phyloP scores from a whole-genome alignment of 2,888 invertebrate species.

The Villa cingulata region DNA sequence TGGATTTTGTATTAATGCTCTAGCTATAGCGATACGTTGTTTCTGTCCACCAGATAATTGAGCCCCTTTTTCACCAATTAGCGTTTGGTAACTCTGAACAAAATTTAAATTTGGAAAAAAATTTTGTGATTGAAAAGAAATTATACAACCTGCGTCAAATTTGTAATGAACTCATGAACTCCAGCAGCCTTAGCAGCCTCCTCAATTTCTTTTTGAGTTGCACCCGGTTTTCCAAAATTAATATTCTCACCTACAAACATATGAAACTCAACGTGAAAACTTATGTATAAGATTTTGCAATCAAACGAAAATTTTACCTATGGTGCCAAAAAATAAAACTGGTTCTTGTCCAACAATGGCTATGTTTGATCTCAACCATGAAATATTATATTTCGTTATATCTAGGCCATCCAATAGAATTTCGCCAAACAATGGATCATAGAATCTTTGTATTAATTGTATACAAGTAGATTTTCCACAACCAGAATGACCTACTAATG shows the following conservation, averaged over 20 bases:
- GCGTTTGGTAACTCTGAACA: conserved; percentile 56
- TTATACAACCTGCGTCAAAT: conserved; percentile 50
- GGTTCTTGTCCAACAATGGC: conserved; percentile 85
- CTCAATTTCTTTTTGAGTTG: conserved; percentile 54
- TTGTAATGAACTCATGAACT: conserved; percentile 61
- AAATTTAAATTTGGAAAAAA: not conserved
- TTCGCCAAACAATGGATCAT: conserved; percentile 47
- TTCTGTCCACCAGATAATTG: conserved; percentile 76
- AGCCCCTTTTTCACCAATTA: conserved; percentile 66
- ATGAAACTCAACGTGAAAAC: not conserved
- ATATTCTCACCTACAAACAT: conserved; percentile 41
- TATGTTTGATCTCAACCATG: conserved; percentile 61
- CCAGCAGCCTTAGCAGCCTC: conserved; percentile 60
- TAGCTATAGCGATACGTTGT: conserved; percentile 72
- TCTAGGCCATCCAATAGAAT: conserved; percentile 49
- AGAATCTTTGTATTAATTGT: conserved; percentile 61
- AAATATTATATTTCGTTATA: conserved; percentile 54
- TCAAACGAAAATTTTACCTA: too few species aligned
- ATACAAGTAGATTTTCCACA: conserved; percentile 74
- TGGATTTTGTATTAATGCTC: conserved; percentile 65
- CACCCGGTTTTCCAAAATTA: conserved; percentile 56
- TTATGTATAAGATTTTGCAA: not conserved
- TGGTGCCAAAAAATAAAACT: conserved; percentile 66
- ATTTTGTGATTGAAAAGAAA: not conserved
- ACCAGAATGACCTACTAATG: conserved; percentile 59